These are phyloP conservation scores for Heliconius hortense DNA, from an alignment of 2,888 invertebrate species.

Conservation along the genomic window DNA sequence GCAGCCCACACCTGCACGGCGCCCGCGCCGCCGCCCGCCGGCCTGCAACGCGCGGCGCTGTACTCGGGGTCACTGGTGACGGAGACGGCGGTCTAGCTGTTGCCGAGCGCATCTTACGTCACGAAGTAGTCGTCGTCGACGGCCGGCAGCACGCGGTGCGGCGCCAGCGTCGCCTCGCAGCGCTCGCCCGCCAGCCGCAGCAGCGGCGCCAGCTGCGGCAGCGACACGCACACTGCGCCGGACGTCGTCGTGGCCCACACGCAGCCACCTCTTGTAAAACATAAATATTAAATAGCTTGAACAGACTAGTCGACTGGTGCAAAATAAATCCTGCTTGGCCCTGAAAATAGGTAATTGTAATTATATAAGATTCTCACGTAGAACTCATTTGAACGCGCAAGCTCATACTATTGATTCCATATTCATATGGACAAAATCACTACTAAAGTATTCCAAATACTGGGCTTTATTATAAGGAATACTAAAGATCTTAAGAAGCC, in stretches of 20 bases:
- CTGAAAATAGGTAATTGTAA: no score
- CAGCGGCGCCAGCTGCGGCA: slow-evolving; percentile 54
- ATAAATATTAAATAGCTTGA: background rate
- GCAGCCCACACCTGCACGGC: slow-evolving; percentile 41
- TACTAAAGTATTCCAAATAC: no score
- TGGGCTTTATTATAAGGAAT: no score
- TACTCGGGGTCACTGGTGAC: no score
- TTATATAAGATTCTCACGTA: no score
- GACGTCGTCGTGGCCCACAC: slow-evolving; percentile 56
- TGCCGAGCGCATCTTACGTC: slow-evolving; percentile 45
- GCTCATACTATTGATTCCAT: no score
- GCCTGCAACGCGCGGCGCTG: slow-evolving; percentile 34
- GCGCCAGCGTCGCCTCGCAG: slow-evolving; percentile 32
- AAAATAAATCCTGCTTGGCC: no score
- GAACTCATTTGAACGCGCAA: no score
- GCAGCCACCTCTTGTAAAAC: slow-evolving; percentile 52
- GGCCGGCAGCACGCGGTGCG: slow-evolving; percentile 55
- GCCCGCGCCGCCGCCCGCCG: slow-evolving; percentile 41
- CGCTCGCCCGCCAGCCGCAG: slow-evolving; percentile 43
- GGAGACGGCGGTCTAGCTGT: no score
- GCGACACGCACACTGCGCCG: slow-evolving; percentile 55
- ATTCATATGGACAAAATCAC: no score
- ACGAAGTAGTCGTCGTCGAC: slow-evolving; percentile 49
- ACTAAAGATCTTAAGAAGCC: no score
- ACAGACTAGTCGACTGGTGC: no score